These are phyloP conservation scores for Hylia prasina DNA, from an alignment of 2,113 vertebrate genomes.

Conservation along the genomic window DNA sequence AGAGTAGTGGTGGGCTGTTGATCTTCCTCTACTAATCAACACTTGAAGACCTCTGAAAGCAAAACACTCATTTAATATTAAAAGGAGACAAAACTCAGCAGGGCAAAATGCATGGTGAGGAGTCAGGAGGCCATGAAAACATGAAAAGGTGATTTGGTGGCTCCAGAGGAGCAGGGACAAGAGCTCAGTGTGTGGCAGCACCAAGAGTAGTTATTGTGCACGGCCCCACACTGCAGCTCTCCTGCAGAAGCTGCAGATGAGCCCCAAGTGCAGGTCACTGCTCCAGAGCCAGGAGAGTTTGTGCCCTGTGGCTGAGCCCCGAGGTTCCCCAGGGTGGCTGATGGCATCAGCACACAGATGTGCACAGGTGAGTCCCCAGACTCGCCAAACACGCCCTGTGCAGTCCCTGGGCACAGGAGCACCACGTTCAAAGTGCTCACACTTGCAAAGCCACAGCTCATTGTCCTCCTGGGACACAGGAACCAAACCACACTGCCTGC, in stretches of 20 bases:
- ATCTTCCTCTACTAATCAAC: background rate
- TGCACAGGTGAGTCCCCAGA: background rate
- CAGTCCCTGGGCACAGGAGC: background rate
- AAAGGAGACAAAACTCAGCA: background rate
- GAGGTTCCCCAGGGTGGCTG: accelerated
- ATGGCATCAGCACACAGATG: background rate
- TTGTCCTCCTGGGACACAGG: background rate
- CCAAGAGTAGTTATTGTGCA: too few relatives aligned
- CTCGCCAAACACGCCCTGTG: accelerated
- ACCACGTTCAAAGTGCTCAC: background rate
- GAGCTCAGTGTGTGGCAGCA: background rate
- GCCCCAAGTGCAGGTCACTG: background rate
- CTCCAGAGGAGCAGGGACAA: background rate
- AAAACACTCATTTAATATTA: background rate
- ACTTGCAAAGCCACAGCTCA: background rate
- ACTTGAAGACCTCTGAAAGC: background rate
- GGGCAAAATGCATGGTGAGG: background rate
- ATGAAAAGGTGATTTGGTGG: background rate
- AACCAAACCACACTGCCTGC: background rate
- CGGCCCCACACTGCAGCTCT: background rate
- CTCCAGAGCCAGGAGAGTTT: background rate
- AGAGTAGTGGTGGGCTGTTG: background rate
- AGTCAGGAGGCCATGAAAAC: background rate
- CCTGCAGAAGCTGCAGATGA: background rate
- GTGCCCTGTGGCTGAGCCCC: background rate